Evolutionary conservation across 2,797 vertebrate genomes (phyloP).

Genomic region (Periparus ater): DNA sequence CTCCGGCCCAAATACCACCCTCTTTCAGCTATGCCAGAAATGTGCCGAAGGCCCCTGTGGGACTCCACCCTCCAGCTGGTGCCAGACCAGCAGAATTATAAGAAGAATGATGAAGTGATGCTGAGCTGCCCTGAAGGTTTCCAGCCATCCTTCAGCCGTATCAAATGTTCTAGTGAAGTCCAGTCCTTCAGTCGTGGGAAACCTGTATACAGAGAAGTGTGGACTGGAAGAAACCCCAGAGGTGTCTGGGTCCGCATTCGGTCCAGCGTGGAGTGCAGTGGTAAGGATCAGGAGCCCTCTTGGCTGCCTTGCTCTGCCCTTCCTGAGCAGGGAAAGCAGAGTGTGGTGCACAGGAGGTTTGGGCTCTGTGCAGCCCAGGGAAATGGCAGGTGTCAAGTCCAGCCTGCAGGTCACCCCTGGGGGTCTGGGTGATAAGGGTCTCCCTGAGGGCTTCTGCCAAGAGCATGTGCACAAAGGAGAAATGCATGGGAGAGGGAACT

Average conservation of each 20-base stretch:
- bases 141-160: background rate
- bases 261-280: rapidly evolving
- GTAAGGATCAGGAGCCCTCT: background rate
- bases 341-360: background rate
- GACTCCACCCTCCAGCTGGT: background rate
- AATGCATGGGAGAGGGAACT: background rate
- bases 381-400: too few species aligned
- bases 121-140: background rate
- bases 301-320: background rate
- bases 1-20: background rate
- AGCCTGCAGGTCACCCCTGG: rapidly evolving
- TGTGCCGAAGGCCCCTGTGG: background rate
- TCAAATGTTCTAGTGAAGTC: rapidly evolving
- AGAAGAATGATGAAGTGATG: background rate
- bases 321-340: background rate
- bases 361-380: background rate
- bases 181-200: rapidly evolving
- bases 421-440: rapidly evolving
- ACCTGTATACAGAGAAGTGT: background rate
- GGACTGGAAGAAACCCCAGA: background rate
- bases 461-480: background rate
- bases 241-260: background rate
- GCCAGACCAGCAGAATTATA: background rate
- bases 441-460: background rate
- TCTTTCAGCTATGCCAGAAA: background rate